A percentile compares a stretch with the other conserved stretches of the same genome.
phyloP scores from a whole-genome alignment of 2,888 invertebrate species.

The Agrypnus murinus region DNA sequence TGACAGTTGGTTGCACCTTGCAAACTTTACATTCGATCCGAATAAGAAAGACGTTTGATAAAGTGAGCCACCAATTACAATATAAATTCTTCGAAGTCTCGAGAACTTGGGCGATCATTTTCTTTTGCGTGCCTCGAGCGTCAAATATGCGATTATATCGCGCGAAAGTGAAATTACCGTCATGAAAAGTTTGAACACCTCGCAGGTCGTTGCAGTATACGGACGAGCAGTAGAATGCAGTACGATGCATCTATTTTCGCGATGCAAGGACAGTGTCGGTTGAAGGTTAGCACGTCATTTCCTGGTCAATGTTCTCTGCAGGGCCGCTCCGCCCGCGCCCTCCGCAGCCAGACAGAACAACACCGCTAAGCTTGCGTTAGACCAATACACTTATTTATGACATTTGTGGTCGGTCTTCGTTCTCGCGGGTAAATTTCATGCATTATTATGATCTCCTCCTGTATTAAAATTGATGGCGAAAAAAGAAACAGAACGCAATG shows the following conservation, averaged over 20 bases:
- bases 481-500: neutral
- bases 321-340: slow-evolving; percentile 52
- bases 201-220: slow-evolving; percentile 8
- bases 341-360: slow-evolving; percentile 52
- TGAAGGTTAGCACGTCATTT: slow-evolving; percentile 60
- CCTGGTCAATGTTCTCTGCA: slow-evolving; percentile 64
- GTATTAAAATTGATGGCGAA: neutral
- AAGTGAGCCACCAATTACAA: neutral
- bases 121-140: no score
- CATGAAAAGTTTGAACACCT: slow-evolving; percentile 24
- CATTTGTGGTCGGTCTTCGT: slow-evolving; percentile 31
- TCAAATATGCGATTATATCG: slow-evolving; percentile 15
- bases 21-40: no score
- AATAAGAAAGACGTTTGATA: no score
- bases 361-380: slow-evolving; percentile 49
- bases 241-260: slow-evolving; percentile 56
- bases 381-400: slow-evolving; percentile 50
- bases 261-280: slow-evolving; percentile 57
- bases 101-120: neutral
- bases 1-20: no score
- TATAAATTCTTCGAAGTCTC: slow-evolving; percentile 8
- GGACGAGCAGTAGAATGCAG: slow-evolving; percentile 52
- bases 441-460: neutral
- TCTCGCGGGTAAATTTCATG: slow-evolving; percentile 29
- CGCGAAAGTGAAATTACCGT: slow-evolving; percentile 18